Evolutionary conservation across 2,113 vertebrate species (phyloP).

Genomic region (Ceyx melanurus): DNA sequence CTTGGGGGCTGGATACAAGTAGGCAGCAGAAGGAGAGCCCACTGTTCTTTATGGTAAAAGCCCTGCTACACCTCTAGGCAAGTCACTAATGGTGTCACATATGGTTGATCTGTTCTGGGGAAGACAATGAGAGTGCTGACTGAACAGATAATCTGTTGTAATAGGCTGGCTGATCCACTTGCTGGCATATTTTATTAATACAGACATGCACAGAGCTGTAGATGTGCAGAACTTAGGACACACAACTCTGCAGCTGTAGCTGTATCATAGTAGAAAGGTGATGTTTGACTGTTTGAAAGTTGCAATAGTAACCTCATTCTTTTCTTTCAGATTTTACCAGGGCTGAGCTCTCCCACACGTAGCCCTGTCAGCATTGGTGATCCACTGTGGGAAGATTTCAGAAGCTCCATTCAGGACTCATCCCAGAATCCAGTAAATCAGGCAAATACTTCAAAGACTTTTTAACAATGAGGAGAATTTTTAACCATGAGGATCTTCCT

Average conservation of each 20-base stretch:
- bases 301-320: not conserved
- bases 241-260: not conserved
- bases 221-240: not conserved
- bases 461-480: not conserved
- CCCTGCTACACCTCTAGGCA: not conserved
- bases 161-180: not conserved
- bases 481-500: not conserved
- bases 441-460: not conserved
- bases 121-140: conserved; percentile 26
- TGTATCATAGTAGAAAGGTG: not conserved
- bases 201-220: not conserved
- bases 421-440: not conserved
- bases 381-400: not conserved
- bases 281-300: not conserved
- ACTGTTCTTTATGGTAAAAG: not conserved
- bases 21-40: not conserved
- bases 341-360: not conserved
- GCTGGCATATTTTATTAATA: conserved; percentile 18
- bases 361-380: not conserved
- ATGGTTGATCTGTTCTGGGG: conserved; percentile 38
- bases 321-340: not conserved
- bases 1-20: not conserved
- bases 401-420: not conserved
- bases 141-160: conserved; percentile 51
- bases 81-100: not conserved